Percentiles rank a stretch among this genome's conserved stretches.
phyloP scores from a whole-genome alignment of 2,888 invertebrate genomes.

The Cosmopolites sordidus region DNA sequence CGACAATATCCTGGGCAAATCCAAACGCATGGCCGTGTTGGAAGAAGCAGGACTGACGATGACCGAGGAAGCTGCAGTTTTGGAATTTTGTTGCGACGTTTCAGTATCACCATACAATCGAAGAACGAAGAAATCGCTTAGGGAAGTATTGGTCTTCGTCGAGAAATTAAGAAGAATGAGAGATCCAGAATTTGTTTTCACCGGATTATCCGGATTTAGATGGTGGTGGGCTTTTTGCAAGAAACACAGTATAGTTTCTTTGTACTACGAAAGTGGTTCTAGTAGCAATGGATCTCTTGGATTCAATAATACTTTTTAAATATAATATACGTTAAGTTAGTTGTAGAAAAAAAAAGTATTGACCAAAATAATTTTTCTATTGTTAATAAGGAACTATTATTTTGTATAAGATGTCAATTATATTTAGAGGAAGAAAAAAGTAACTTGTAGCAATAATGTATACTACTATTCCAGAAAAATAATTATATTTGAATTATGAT shows the following conservation, averaged over 20 bases:
- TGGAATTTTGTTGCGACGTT: constrained; percentile 72
- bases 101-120: constrained; percentile 66
- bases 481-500: too few species aligned
- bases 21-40: constrained; percentile 69
- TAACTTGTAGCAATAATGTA: too few species aligned
- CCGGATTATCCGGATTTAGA: constrained; percentile 66
- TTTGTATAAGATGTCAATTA: too few species aligned
- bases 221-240: constrained; percentile 85
- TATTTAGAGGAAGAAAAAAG: too few species aligned
- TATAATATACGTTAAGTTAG: too few species aligned
- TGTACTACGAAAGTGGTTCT: constrained; percentile 50
- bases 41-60: constrained; percentile 62
- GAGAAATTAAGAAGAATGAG: constrained; percentile 57
- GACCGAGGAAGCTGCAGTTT: constrained; percentile 60
- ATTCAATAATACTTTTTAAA: background rate
- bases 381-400: too few species aligned
- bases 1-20: constrained; percentile 73
- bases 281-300: constrained; percentile 8
- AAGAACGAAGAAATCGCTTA: constrained; percentile 64
- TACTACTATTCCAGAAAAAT: too few species aligned
- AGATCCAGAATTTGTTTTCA: constrained; percentile 63
- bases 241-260: constrained; percentile 69
- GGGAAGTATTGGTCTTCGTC: constrained; percentile 61
- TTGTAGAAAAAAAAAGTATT: too few species aligned
- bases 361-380: too few species aligned